A percentile compares a stretch with the other conserved stretches of the same genome.
Evolutionary conservation across 2,113 vertebrate species (phyloP).

Genomic region (Delphinus delphis): DNA sequence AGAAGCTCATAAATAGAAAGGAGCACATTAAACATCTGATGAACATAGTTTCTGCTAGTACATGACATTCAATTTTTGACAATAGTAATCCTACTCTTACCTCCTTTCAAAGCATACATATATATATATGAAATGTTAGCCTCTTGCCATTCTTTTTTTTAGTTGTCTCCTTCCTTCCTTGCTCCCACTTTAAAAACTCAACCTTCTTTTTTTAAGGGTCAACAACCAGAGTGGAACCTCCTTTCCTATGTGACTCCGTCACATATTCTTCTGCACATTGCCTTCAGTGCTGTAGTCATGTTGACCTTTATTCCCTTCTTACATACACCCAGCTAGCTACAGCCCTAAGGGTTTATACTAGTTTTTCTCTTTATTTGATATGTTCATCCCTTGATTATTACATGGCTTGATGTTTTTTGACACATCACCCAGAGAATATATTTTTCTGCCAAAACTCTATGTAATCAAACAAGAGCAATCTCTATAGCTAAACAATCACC

Average conservation of each 20-base stretch:
- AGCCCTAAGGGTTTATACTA: neutral
- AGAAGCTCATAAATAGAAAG: neutral
- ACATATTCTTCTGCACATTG: neutral
- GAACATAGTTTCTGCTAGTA: neutral
- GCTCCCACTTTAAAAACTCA: neutral
- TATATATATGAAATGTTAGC: neutral
- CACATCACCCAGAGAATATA: neutral
- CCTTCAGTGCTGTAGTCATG: no score
- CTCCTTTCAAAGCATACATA: neutral
- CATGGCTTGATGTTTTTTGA: neutral
- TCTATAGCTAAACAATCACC: neutral
- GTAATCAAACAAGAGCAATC: neutral
- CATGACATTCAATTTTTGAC: neutral
- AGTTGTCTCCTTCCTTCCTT: neutral
- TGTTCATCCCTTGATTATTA: neutral
- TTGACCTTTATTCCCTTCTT: neutral
- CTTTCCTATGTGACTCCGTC: neutral
- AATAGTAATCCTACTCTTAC: neutral
- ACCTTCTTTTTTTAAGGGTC: neutral
- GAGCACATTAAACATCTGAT: neutral
- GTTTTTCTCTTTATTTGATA: neutral
- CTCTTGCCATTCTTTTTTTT: neutral
- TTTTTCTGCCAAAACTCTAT: neutral
- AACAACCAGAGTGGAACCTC: neutral
- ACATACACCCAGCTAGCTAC: neutral